Percentiles rank a stretch among this genome's conserved stretches.
These are phyloP conservation scores for Isoperla grammatica DNA, from an alignment of 2,888 invertebrate species.

Conservation along the genomic window DNA sequence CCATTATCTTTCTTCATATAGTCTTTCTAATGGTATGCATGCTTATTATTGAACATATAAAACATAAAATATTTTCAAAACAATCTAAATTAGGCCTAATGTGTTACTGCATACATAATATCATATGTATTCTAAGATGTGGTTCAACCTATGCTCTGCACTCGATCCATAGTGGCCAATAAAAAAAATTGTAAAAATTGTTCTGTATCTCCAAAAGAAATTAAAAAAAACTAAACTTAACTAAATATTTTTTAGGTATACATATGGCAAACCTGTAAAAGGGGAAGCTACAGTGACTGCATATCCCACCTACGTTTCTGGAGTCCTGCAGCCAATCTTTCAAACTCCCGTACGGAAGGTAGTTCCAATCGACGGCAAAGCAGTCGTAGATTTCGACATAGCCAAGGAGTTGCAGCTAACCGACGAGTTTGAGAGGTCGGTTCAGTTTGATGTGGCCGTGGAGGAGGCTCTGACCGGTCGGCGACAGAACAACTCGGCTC, in stretches of 20 bases:
- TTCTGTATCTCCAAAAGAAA: too few species aligned
- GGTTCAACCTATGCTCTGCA: too few species aligned
- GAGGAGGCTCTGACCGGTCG: slow-evolving; percentile 85
- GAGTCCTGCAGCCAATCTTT: slow-evolving; percentile 71
- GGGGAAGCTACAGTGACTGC: slow-evolving; percentile 81
- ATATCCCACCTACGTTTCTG: slow-evolving; percentile 75
- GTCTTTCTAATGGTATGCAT: too few species aligned
- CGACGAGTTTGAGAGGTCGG: slow-evolving; percentile 73
- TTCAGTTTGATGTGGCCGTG: slow-evolving; percentile 81
- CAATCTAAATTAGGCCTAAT: too few species aligned
- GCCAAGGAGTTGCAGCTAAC: slow-evolving; percentile 62
- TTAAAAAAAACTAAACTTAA: too few species aligned
- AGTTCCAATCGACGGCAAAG: slow-evolving; percentile 65
- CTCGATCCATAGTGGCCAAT: too few species aligned
- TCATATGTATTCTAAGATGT: too few species aligned
- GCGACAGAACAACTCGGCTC: slow-evolving; percentile 69
- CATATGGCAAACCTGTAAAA: slow-evolving; percentile 78
- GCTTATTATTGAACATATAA: too few species aligned
- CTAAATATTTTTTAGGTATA: slow-evolving; percentile 63
- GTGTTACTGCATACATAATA: too few species aligned
- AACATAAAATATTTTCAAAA: too few species aligned
- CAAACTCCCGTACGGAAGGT: slow-evolving; percentile 52
- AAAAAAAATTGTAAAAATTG: too few species aligned
- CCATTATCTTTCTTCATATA: too few species aligned
- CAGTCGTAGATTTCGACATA: slow-evolving; percentile 71